These are phyloP conservation scores for Molossus alvarezi DNA, from an alignment of 2,797 vertebrate genomes.

Conservation along the genomic window DNA sequence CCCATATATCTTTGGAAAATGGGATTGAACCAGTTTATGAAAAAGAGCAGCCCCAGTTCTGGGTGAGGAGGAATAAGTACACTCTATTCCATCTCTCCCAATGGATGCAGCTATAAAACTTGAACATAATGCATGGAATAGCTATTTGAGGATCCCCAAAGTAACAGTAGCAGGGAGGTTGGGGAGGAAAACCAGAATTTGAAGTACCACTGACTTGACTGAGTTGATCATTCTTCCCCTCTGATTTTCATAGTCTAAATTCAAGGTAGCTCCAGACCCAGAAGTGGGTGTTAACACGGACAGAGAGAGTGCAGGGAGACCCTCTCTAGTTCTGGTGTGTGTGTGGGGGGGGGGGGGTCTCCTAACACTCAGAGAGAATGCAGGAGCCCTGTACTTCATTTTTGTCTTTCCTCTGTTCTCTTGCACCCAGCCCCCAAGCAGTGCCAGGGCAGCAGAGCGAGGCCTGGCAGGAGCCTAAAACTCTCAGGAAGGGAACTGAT, in stretches of 20 bases:
- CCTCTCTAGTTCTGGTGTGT: background rate
- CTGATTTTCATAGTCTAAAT: background rate
- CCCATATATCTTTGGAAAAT: background rate
- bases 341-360: background rate
- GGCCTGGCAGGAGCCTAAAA: background rate
- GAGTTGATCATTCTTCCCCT: too few relatives aligned
- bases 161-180: background rate
- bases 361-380: background rate
- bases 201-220: rapidly evolving
- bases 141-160: background rate
- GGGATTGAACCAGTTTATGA: background rate
- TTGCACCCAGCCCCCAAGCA: too few relatives aligned
- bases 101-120: rapidly evolving
- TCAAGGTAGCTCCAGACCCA: background rate
- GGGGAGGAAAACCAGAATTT: background rate
- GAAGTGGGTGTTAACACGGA: too few relatives aligned
- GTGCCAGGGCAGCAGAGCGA: background rate
- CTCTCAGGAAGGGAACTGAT: background rate
- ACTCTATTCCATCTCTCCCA: rapidly evolving
- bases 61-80: rapidly evolving
- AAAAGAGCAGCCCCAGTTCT: background rate
- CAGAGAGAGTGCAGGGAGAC: background rate
- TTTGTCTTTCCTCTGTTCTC: background rate
- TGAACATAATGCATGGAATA: background rate
- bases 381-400: background rate